phyloP scores from a whole-genome alignment of 2,797 vertebrate species.

The Pagetopsis macropterus region DNA sequence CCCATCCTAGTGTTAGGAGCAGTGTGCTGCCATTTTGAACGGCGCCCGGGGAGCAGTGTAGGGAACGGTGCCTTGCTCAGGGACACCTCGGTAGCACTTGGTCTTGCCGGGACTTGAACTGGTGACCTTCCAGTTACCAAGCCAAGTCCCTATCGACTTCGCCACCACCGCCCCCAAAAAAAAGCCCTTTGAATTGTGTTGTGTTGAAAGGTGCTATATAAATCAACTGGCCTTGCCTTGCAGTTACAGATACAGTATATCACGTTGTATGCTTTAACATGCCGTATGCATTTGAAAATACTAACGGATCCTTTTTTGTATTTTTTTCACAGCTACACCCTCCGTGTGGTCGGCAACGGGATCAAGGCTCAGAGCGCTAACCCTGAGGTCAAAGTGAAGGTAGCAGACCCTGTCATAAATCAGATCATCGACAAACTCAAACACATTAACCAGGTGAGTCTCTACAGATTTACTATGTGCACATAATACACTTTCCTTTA shows the following conservation, averaged over 20 bases:
- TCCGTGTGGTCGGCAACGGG: constrained; percentile 88
- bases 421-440: constrained; percentile 94
- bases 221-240: too few species aligned
- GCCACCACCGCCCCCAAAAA: too few species aligned
- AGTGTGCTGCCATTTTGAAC: too few species aligned
- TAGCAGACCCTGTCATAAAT: constrained; percentile 87
- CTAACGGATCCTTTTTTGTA: constrained; percentile 5
- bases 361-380: constrained; percentile 89
- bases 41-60: too few species aligned
- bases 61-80: too few species aligned
- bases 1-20: too few species aligned
- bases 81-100: too few species aligned
- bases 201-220: too few species aligned
- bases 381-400: constrained; percentile 92
- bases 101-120: too few species aligned
- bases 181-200: too few species aligned
- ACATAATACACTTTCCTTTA: not conserved
- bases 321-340: constrained; percentile 83
- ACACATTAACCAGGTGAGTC: constrained; percentile 91
- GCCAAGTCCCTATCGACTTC: too few species aligned
- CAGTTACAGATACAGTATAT: not conserved
- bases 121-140: too few species aligned
- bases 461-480: not conserved
- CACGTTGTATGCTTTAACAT: not conserved
- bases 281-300: constrained; percentile 4